Evolutionary conservation across 2,797 vertebrate species (phyloP).

Genomic region (Epinephelus awoara): DNA sequence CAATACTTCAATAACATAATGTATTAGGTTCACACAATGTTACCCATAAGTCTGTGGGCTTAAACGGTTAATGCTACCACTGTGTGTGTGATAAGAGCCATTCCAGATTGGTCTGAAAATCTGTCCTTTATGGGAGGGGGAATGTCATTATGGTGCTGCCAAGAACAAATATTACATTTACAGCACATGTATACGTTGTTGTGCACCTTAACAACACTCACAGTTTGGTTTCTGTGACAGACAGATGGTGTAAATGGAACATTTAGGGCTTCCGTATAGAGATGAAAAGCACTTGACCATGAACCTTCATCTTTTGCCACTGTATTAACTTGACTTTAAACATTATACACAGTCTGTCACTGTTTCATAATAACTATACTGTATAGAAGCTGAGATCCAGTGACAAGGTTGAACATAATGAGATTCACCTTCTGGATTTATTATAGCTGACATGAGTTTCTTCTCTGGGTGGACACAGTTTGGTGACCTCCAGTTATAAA

Average conservation of each 20-base stretch:
- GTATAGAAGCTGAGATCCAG: conserved; percentile 60
- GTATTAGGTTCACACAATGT: conserved; percentile 30
- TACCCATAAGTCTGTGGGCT: conserved; percentile 12
- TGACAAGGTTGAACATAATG: conserved; percentile 76
- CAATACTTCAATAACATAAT: conserved; percentile 35
- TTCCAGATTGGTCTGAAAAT: conserved; percentile 39
- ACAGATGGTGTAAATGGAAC: conserved; percentile 50
- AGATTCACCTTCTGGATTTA: conserved; percentile 71
- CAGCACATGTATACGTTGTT: conserved; percentile 19
- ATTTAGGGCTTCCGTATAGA: conserved; percentile 54
- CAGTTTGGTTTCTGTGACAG: conserved; percentile 34
- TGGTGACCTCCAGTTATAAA: conserved; percentile 73
- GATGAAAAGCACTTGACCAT: conserved; percentile 63
- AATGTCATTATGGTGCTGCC: conserved; percentile 42
- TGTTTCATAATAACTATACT: conserved; percentile 64
- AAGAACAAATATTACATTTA: conserved; percentile 48
- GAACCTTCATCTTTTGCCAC: conserved; percentile 63
- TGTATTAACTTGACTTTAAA: conserved; percentile 68
- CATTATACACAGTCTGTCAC: conserved; percentile 65
- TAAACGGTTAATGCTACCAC: conserved; percentile 14
- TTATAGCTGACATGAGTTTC: conserved; percentile 71
- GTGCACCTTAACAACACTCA: conserved; percentile 23
- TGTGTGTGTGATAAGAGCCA: conserved; percentile 23
- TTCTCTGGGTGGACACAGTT: conserved; percentile 67
- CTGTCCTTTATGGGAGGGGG: conserved; percentile 18